These are phyloP conservation scores for Aspidiotus destructor DNA, from an alignment of 2,888 invertebrate genomes.

Conservation along the genomic window DNA sequence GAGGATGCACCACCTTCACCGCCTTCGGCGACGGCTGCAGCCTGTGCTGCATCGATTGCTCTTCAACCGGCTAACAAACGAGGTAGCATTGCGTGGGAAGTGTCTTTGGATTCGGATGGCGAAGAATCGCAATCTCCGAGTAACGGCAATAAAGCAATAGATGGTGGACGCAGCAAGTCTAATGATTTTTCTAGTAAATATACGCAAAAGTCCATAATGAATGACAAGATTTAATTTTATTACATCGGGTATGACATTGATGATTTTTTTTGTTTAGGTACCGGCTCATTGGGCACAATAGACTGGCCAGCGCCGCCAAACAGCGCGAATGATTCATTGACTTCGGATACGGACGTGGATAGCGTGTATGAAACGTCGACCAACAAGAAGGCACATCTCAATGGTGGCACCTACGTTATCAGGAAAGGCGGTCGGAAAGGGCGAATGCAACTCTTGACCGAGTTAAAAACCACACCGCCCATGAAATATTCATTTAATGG, in stretches of 20 bases:
- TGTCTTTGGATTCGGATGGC: constrained; percentile 58
- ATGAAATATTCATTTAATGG: constrained; percentile 4
- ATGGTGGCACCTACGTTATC: constrained; percentile 67
- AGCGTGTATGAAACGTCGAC: constrained; percentile 42
- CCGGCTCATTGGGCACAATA: constrained; percentile 53
- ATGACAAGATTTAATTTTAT: neutral
- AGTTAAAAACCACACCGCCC: constrained; percentile 22
- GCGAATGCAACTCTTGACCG: constrained; percentile 18
- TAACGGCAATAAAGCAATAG: constrained; percentile 49
- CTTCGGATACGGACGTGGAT: constrained; percentile 48
- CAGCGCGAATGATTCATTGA: constrained; percentile 38
- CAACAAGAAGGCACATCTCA: constrained; percentile 38
- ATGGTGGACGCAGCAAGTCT: constrained; percentile 44
- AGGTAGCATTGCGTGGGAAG: constrained; percentile 79
- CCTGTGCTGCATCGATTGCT: no score
- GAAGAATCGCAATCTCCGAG: constrained; percentile 59
- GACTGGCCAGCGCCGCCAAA: constrained; percentile 68
- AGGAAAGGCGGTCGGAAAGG: constrained; percentile 59
- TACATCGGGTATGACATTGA: neutral
- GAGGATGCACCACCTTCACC: constrained; percentile 65
- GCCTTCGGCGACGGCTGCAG: constrained; percentile 44
- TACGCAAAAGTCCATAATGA: neutral
- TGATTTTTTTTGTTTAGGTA: constrained; percentile 45
- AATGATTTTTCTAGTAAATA: constrained; percentile 46
- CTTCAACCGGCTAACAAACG: constrained; percentile 49